Evolutionary conservation across 2,113 vertebrate genomes (phyloP).

Genomic region (Gobiocypris rarus): DNA sequence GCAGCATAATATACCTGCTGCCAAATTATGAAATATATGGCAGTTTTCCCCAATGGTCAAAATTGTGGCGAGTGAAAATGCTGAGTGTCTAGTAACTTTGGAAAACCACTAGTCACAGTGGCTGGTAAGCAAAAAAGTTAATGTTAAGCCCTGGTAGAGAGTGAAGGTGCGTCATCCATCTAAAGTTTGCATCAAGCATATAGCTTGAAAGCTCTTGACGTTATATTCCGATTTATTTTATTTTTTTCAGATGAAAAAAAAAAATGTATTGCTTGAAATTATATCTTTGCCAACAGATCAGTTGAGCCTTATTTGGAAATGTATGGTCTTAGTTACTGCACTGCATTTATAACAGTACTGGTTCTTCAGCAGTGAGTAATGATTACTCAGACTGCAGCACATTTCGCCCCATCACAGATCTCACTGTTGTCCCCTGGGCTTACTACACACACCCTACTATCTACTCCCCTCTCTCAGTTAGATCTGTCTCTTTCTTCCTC

Average conservation of each 20-base stretch:
- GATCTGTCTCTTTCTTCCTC: slow-evolving; percentile 15
- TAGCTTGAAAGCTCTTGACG: background rate
- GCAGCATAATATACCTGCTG: no score
- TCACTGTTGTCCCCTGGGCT: slow-evolving; percentile 12
- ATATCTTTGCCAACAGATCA: background rate
- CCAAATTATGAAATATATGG: no score
- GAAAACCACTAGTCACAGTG: no score
- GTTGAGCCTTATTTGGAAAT: background rate
- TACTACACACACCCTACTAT: background rate
- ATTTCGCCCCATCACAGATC: slow-evolving; percentile 23
- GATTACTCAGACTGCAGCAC: slow-evolving; percentile 21
- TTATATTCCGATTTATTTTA: background rate
- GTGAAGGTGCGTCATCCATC: no score
- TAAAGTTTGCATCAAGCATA: background rate
- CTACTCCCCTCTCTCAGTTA: background rate
- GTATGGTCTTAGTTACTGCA: background rate
- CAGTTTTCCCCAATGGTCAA: no score
- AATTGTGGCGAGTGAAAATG: no score
- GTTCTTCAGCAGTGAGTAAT: background rate
- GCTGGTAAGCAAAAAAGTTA: no score
- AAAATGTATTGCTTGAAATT: background rate
- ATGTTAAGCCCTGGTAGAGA: no score
- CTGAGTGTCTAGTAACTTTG: no score
- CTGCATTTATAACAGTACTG: background rate
- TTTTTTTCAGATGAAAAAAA: background rate